phyloP scores from a whole-genome alignment of 2,888 invertebrate genomes.

The Epinotia ramella region DNA sequence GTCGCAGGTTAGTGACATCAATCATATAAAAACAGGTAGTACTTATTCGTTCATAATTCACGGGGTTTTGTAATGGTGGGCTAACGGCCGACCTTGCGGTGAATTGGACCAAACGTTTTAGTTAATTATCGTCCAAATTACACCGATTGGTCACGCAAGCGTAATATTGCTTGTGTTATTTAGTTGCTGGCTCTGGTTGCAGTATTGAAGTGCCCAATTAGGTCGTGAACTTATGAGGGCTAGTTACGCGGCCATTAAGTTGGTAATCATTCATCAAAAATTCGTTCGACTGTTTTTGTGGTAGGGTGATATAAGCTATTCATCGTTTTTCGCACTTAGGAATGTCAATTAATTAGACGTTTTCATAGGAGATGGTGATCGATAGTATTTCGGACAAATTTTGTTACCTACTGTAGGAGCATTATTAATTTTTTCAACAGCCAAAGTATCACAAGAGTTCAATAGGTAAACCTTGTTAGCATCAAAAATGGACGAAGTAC shows the following conservation, averaged over 20 bases:
- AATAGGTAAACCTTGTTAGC: too few species aligned
- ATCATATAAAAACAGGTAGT: constrained; percentile 46
- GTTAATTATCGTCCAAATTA: constrained; percentile 73
- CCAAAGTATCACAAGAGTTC: too few species aligned
- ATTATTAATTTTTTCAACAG: background rate
- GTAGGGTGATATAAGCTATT: background rate
- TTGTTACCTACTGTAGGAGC: background rate
- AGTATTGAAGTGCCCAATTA: constrained; percentile 18
- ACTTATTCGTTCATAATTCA: constrained; percentile 45
- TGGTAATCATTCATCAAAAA: background rate
- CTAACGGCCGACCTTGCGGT: constrained; percentile 72
- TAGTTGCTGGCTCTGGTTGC: constrained; percentile 21
- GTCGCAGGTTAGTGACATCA: constrained; percentile 58
- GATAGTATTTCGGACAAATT: background rate
- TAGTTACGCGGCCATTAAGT: background rate
- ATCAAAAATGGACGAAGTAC: too few species aligned
- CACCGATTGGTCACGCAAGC: constrained; percentile 70
- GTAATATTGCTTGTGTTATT: constrained; percentile 42
- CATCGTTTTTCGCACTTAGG: background rate
- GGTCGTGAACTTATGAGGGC: constrained; percentile 14
- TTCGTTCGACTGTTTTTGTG: background rate
- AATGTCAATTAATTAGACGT: background rate
- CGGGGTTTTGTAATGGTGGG: constrained; percentile 61
- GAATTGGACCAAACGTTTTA: constrained; percentile 63
- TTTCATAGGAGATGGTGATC: background rate